These are phyloP conservation scores for Serranus cabrilla DNA, from an alignment of 2,797 vertebrate genomes.

Conservation along the genomic window DNA sequence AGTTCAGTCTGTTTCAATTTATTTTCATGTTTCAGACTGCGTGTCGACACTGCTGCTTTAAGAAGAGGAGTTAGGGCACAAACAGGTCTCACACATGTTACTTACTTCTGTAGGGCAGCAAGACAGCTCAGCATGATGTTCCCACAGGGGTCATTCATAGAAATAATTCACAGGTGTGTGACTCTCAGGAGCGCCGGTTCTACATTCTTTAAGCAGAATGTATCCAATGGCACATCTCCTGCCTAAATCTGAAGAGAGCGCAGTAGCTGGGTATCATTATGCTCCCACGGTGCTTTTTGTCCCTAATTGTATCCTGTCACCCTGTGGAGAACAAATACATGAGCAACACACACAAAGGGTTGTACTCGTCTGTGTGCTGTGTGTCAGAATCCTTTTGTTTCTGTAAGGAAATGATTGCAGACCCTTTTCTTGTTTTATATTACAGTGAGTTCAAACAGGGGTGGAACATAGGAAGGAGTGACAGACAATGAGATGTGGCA, in stretches of 20 bases:
- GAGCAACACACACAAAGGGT: constrained; percentile 60
- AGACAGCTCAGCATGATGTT: background rate
- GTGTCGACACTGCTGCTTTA: background rate
- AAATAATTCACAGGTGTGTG: background rate
- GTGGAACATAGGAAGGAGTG: constrained; percentile 46
- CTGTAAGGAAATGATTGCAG: constrained; percentile 64
- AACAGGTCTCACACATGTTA: background rate
- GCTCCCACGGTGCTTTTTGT: constrained; percentile 82
- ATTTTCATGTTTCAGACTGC: background rate
- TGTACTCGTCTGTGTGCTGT: constrained; percentile 48
- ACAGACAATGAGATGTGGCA: constrained; percentile 67
- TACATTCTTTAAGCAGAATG: constrained; percentile 6
- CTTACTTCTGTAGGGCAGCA: background rate
- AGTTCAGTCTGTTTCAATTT: background rate
- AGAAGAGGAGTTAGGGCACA: background rate
- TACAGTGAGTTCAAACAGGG: constrained; percentile 64
- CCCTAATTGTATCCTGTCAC: constrained; percentile 86
- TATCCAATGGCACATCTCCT: constrained; percentile 38
- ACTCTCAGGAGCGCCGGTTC: constrained; percentile 1
- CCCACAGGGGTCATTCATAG: background rate
- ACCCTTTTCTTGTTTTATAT: constrained; percentile 56
- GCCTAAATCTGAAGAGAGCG: constrained; percentile 55
- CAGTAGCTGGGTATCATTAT: constrained; percentile 83
- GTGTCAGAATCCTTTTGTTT: constrained; percentile 64
- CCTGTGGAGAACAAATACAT: constrained; percentile 70